Base-by-base conservation (phyloP, 2,888 invertebrate species). In the Bruchidius siliquastri region DNA sequence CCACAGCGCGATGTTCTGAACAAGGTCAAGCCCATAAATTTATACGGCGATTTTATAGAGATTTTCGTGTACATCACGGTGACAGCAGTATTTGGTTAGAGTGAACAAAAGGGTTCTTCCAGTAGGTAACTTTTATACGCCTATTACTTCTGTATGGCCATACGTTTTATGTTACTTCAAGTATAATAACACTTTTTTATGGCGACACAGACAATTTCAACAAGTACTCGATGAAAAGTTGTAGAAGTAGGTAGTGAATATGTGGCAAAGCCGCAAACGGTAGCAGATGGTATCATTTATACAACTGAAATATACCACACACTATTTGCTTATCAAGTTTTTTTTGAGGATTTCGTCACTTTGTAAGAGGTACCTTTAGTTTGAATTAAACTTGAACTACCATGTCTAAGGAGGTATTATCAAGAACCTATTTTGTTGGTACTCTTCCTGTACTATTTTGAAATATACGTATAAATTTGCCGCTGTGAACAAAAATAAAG, bases 21-120 rank as follows among this genome's bases (percentile, higher is more conserved):
- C 75, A 74, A 77, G 74, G 77, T 73, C 79, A 75, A 75, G 74
- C 74, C 76, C 79, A 74, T 79, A 79, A 79, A 79, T 78, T 77
- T 79, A 76, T 77, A 79, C 74, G 77, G 73, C 76, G 67, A 76
- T 79, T 79, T 79, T 79, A 79, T 78, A 74, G 77, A 75, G 76
- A 74, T 74, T 75, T 77, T 49, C 49, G 49, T 49, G 49, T 72
- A 70, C 71, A 69, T 32, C 70, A 70, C 72, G 72, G 69, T 21
- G 69, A 26, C 26, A 26, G 69, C 69, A 69, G 69, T n/a, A n/a
- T 69, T 22, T 26, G 26, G 22, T 26, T 22, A 49, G 49, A 69
- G 20, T 26, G 26, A 69, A 69, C 26, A 26, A 22, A 69, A 69
- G 22, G 69, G 20, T 69, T 69, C 69, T 49, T 49, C 49, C 49